Conservation (phyloP, 2,113 vertebrate genomes). For the Ascaphus truei region DNA sequence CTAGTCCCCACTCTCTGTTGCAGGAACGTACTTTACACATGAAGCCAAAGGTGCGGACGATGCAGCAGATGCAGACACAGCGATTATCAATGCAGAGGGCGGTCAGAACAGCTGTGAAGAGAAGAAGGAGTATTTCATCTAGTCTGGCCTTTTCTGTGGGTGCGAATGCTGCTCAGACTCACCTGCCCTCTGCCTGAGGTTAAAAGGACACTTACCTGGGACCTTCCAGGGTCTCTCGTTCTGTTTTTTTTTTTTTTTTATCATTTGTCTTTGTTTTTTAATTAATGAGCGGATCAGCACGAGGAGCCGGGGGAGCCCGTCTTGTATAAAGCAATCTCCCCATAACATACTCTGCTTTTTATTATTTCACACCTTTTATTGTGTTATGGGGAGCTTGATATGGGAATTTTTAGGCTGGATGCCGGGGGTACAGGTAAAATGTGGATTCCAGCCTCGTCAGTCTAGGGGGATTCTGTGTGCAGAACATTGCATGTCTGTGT, state of each 20-base stretch:
- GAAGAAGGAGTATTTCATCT: conserved; percentile 99
- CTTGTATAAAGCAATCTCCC: conserved; percentile 29
- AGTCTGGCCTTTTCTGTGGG: conserved; percentile 64
- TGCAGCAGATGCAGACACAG: conserved; percentile 94
- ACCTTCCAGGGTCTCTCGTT: conserved; percentile 31
- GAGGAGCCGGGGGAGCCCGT: conserved; percentile 34
- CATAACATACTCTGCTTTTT: conserved; percentile 35
- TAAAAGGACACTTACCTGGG: too few relatives aligned
- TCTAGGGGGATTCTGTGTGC: conserved; percentile 15
- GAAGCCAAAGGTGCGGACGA: conserved; percentile 99
- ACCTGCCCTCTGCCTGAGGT: conserved; percentile 17
- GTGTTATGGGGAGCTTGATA: conserved; percentile 32
- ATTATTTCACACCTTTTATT: conserved; percentile 27
- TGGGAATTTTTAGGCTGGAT: conserved; percentile 13
- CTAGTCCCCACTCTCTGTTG: conserved; percentile 45
- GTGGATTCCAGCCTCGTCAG: conserved; percentile 21
- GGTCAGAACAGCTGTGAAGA: conserved; percentile 97
- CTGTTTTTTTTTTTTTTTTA: conserved; percentile 30
- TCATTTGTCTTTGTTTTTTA: conserved; percentile 34
- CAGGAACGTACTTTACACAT: conserved; percentile 98
- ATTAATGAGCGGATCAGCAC: too few relatives aligned
- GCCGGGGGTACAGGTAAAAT: conserved; percentile 24
- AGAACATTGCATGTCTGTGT: too few relatives aligned
- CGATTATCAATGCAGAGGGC: conserved; percentile 98
- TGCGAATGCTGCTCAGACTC: conserved; percentile 26